Evolutionary conservation across 2,888 invertebrate species (phyloP).

Genomic region (Chloroclysta siterata): DNA sequence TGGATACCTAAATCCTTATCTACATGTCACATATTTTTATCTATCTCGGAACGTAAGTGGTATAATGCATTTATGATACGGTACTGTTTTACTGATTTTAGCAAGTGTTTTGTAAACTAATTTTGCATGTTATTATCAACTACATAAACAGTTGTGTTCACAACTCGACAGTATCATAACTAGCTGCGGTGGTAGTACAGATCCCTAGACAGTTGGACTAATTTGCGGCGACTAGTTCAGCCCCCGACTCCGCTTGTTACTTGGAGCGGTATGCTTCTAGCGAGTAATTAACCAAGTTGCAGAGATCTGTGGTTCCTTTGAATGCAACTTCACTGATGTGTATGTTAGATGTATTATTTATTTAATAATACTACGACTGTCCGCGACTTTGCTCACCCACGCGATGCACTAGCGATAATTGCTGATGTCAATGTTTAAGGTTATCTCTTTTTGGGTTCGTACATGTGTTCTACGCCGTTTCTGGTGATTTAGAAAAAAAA

Average conservation of each 20-base stretch:
- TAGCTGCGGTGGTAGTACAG: slow-evolving; percentile 12
- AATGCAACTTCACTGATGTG: slow-evolving; percentile 9
- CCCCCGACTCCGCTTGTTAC: slow-evolving; percentile 17
- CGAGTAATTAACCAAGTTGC: slow-evolving; percentile 24
- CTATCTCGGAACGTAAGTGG: not conserved
- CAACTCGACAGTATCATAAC: slow-evolving; percentile 19
- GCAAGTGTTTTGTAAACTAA: too few species aligned
- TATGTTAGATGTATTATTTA: not conserved
- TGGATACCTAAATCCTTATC: not conserved
- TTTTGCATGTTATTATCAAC: too few species aligned
- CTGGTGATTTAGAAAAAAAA: too few species aligned
- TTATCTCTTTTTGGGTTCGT: too few species aligned
- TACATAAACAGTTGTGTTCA: slow-evolving; percentile 2
- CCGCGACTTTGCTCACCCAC: too few species aligned
- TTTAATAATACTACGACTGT: not conserved
- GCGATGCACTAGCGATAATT: too few species aligned
- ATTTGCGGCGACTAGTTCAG: slow-evolving; percentile 15
- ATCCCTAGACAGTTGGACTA: slow-evolving; percentile 25
- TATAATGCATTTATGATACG: not conserved
- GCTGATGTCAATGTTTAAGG: too few species aligned
- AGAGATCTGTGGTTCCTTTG: slow-evolving; percentile 17
- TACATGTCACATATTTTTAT: not conserved
- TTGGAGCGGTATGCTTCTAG: not conserved
- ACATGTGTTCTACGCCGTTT: too few species aligned
- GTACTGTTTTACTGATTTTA: not conserved